phyloP scores from a whole-genome alignment of 1,140 invertebrate species.

The Armadillidium nasatum region DNA sequence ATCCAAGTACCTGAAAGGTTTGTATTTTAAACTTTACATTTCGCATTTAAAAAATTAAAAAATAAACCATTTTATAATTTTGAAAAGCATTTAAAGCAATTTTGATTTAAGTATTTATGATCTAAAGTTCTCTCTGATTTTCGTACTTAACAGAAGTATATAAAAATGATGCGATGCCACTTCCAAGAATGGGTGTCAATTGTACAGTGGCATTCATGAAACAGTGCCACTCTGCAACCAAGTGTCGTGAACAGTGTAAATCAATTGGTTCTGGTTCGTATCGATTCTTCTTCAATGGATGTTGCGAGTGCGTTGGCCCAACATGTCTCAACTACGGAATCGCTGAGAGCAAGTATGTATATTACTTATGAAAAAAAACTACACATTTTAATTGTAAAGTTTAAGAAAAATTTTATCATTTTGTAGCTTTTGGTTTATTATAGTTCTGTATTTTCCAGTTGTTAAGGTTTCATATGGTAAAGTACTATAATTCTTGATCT shows the following conservation, averaged over 20 bases:
- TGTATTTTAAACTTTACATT: too few species aligned
- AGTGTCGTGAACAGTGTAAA: slow-evolving; percentile 27
- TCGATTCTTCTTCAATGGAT: slow-evolving; percentile 27
- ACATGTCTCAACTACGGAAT: slow-evolving; percentile 27
- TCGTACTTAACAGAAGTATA: neutral
- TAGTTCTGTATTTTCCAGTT: too few species aligned
- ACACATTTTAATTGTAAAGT: too few species aligned
- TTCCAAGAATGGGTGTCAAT: slow-evolving; percentile 7
- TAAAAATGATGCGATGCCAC: neutral
- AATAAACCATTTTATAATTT: too few species aligned
- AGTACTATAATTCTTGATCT: too few species aligned
- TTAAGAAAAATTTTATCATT: too few species aligned
- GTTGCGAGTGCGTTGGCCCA: slow-evolving; percentile 27
- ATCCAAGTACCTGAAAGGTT: neutral
- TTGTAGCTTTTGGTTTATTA: too few species aligned
- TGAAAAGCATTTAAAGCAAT: too few species aligned
- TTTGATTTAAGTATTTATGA: too few species aligned
- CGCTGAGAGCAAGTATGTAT: slow-evolving; percentile 22
- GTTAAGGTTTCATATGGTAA: too few species aligned
- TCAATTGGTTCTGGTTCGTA: slow-evolving; percentile 18
- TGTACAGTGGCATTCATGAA: slow-evolving; percentile 22
- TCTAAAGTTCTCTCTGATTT: neutral
- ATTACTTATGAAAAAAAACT: too few species aligned
- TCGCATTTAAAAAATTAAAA: too few species aligned
- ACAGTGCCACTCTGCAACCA: slow-evolving; percentile 22